Conservation (phyloP, 1,140 invertebrate genomes). For the Phymastichus coffea region DNA sequence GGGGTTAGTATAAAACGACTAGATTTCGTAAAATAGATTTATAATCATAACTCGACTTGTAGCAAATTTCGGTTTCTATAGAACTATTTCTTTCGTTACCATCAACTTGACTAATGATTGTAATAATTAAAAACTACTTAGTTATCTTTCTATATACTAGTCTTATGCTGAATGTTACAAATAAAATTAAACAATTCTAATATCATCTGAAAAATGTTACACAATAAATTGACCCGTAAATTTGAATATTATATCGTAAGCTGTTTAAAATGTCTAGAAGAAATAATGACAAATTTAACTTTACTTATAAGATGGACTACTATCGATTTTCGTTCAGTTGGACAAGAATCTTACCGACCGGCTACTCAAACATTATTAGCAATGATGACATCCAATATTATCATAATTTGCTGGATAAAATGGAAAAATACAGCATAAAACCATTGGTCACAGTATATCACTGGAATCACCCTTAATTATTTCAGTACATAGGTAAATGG, state of each 20-base stretch:
- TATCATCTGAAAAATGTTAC: no score
- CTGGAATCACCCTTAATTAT: slow-evolving; percentile 67
- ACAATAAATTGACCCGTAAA: not conserved
- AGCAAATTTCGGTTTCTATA: no score
- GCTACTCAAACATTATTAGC: slow-evolving; percentile 56
- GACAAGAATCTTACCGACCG: slow-evolving; percentile 60
- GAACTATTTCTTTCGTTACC: no score
- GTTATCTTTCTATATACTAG: no score
- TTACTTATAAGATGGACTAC: slow-evolving; percentile 31
- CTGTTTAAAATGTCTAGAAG: not conserved
- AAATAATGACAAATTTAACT: slow-evolving; percentile 29
- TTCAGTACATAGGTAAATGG: slow-evolving; percentile 68
- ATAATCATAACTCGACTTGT: no score
- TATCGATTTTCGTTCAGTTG: slow-evolving; percentile 67
- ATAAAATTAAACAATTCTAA: no score
- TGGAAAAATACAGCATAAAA: slow-evolving; percentile 61
- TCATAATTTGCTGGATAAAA: slow-evolving; percentile 62
- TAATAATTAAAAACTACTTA: no score
- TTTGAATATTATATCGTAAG: slow-evolving; percentile 13
- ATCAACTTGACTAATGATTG: no score
- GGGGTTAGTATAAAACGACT: slow-evolving; percentile 50
- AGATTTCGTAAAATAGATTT: no score
- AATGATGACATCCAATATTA: slow-evolving; percentile 62
- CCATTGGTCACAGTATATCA: slow-evolving; percentile 72
- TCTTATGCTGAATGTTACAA: no score